These are phyloP conservation scores for Aegotheles bennettii DNA, from an alignment of 2,113 vertebrate genomes.

Conservation along the genomic window DNA sequence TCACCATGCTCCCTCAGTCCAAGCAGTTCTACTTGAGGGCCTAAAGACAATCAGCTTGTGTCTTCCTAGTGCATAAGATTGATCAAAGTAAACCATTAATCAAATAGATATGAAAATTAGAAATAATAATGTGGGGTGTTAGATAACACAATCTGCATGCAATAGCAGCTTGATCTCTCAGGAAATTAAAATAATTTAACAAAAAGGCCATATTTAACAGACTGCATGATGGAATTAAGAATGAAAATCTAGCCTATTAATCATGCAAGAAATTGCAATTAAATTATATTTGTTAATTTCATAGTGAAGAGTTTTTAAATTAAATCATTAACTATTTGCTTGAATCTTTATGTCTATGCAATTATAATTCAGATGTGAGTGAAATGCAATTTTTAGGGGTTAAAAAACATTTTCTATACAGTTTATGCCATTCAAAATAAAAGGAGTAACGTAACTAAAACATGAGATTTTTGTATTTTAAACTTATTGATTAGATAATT, in stretches of 20 bases:
- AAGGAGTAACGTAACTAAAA: neutral
- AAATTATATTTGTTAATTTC: constrained; percentile 64
- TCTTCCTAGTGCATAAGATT: constrained; percentile 45
- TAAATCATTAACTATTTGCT: constrained; percentile 48
- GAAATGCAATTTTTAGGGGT: neutral
- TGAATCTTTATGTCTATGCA: neutral
- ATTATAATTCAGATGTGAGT: neutral
- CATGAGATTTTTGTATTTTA: neutral
- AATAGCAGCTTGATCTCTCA: constrained; percentile 66
- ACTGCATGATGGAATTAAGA: constrained; percentile 60
- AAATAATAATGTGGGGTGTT: constrained; percentile 63
- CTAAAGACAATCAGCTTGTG: constrained; percentile 14
- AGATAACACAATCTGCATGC: constrained; percentile 58
- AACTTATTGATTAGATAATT: neutral
- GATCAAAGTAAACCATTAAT: constrained; percentile 67
- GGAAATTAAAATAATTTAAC: constrained; percentile 73
- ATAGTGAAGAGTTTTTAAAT: constrained; percentile 48
- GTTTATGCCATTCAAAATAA: neutral
- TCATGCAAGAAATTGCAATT: constrained; percentile 68
- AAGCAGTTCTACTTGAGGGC: constrained; percentile 6
- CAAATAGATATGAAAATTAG: constrained; percentile 68
- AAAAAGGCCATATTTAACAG: constrained; percentile 63
- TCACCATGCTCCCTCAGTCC: neutral
- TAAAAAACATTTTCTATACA: neutral
- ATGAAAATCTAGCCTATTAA: constrained; percentile 68